A percentile compares a stretch with the other conserved stretches of the same genome.
phyloP scores from a whole-genome alignment of 1,140 invertebrate genomes.

The Heterodera schachtii region DNA sequence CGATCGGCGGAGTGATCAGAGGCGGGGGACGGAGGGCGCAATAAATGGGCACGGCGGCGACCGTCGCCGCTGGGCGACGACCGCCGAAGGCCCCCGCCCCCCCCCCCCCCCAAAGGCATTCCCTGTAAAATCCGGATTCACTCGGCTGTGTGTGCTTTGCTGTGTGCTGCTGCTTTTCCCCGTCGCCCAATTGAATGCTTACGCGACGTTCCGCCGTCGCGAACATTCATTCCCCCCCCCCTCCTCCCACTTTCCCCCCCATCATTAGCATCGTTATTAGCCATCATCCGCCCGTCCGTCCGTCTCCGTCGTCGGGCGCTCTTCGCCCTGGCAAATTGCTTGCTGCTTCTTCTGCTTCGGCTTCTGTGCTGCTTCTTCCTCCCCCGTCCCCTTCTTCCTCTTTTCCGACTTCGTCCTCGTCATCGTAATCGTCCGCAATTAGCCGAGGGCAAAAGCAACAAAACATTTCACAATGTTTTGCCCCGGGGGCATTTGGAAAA shows the following conservation, averaged over 20 bases:
- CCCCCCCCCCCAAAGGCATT: background rate
- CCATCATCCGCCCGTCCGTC: too few relatives aligned
- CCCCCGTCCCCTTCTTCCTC: too few relatives aligned
- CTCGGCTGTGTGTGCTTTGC: too few relatives aligned
- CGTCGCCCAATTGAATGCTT: background rate
- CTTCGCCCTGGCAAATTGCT: background rate
- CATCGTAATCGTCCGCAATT: background rate
- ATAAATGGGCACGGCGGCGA: background rate
- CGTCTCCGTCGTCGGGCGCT: too few relatives aligned
- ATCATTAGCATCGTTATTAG: too few relatives aligned
- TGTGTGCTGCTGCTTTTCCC: background rate
- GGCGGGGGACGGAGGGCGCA: background rate
- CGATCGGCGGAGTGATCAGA: background rate
- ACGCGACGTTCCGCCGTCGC: background rate
- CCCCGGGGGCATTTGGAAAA: background rate
- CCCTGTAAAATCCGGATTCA: background rate
- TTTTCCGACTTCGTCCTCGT: background rate
- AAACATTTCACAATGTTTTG: background rate
- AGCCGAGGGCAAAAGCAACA: background rate
- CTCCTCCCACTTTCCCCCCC: too few relatives aligned
- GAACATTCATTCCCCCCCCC: background rate
- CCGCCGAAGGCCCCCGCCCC: too few relatives aligned
- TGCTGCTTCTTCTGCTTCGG: background rate
- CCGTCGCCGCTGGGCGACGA: background rate
- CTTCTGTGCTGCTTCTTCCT: too few relatives aligned